Evolutionary conservation across 2,888 invertebrate genomes (phyloP).

Genomic region (Balanococcus diminutus): DNA sequence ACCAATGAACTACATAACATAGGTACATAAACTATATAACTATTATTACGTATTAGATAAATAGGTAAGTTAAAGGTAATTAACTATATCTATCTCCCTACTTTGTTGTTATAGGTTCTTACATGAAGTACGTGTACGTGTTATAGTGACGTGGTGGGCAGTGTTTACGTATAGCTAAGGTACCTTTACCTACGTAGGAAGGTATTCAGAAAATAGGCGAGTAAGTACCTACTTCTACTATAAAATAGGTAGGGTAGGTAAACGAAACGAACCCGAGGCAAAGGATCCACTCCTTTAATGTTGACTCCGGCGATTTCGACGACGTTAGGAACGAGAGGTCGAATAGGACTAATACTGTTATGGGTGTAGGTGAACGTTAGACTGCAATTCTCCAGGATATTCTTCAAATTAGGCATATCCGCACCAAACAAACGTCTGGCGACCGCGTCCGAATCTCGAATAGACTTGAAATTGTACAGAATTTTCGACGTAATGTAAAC

Average conservation of each 20-base stretch:
- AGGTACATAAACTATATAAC: too few species aligned
- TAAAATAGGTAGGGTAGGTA: not conserved
- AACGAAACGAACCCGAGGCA: slow-evolving; percentile 48
- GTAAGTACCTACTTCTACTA: too few species aligned
- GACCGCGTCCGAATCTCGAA: not conserved
- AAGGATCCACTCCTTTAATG: not conserved
- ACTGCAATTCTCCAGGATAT: slow-evolving; percentile 53
- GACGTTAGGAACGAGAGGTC: slow-evolving; percentile 47
- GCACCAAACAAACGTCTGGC: slow-evolving; percentile 19
- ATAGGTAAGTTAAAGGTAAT: too few species aligned
- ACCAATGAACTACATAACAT: too few species aligned
- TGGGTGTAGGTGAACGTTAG: slow-evolving; percentile 55
- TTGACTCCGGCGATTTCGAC: slow-evolving; percentile 56
- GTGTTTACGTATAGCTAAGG: too few species aligned
- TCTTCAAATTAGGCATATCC: slow-evolving; percentile 38
- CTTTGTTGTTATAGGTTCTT: too few species aligned
- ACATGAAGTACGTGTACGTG: too few species aligned
- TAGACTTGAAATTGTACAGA: not conserved
- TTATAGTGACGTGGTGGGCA: too few species aligned
- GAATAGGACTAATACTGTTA: slow-evolving; percentile 39
- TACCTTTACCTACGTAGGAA: not conserved
- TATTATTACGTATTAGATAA: too few species aligned
- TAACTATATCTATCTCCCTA: too few species aligned
- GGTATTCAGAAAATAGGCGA: not conserved
- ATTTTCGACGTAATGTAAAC: not conserved